These are phyloP conservation scores for Heliocidaris erythrogramma DNA, from an alignment of 35 echinoderm and acorn worm species.

Conservation along the genomic window DNA sequence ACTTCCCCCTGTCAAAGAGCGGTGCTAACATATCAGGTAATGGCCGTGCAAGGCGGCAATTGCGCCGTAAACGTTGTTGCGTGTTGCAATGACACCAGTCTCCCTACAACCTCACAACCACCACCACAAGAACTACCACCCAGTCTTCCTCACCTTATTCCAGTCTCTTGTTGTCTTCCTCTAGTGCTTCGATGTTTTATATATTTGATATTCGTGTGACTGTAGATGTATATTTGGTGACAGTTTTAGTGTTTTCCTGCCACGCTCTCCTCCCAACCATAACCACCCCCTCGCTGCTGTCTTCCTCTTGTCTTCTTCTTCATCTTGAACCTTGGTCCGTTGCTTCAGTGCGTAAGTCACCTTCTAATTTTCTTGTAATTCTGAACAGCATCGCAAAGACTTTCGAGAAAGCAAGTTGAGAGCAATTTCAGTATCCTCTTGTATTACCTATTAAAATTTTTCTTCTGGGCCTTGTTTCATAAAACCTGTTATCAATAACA, in stretches of 20 bases:
- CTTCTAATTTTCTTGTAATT: not conserved
- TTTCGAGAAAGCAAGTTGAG: no score
- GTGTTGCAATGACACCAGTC: constrained; percentile 41
- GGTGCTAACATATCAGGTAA: constrained; percentile 49
- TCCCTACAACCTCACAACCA: not conserved
- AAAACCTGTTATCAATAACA: no score
- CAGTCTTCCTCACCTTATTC: not conserved
- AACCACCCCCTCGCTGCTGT: not conserved
- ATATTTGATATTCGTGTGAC: not conserved
- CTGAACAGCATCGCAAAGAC: not conserved
- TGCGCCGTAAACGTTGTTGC: constrained; percentile 35
- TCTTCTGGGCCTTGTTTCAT: no score
- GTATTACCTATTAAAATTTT: no score
- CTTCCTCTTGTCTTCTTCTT: not conserved
- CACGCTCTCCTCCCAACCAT: not conserved
- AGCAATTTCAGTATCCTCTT: no score
- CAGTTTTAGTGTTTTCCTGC: not conserved
- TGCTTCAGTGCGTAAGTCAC: not conserved
- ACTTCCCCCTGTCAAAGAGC: constrained; percentile 1
- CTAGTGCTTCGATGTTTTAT: not conserved
- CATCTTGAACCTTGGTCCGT: not conserved
- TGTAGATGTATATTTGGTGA: not conserved
- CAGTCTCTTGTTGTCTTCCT: not conserved
- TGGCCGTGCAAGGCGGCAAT: not conserved
- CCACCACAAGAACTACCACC: not conserved